Evolutionary conservation across 2,888 invertebrate genomes (phyloP).

Genomic region (Lasius platythorax): DNA sequence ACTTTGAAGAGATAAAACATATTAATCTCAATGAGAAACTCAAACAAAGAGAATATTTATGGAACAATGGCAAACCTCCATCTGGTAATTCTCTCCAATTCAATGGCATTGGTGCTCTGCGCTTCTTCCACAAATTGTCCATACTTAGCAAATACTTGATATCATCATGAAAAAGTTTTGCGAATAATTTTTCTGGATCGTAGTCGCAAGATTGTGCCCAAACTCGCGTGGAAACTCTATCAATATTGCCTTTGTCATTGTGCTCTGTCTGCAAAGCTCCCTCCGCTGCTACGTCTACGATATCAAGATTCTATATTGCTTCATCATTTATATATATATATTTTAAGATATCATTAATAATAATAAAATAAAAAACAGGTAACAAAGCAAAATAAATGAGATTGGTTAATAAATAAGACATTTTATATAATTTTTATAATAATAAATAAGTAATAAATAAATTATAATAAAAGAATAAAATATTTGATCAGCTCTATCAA

Average conservation of each 20-base stretch:
- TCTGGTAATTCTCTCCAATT: conserved; percentile 89
- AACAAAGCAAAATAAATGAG: not conserved
- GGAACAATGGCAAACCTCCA: conserved; percentile 80
- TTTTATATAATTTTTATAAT: not conserved
- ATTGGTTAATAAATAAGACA: not conserved
- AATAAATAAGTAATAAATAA: conserved; percentile 2
- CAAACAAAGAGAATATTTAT: not conserved
- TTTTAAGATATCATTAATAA: not conserved
- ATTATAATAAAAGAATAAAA: not conserved
- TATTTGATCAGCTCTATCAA: not conserved
- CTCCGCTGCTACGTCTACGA: conserved; percentile 87
- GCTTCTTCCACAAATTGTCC: conserved; percentile 97
- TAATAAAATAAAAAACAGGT: not conserved
- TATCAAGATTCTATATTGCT: not conserved
- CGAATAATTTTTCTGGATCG: conserved; percentile 94
- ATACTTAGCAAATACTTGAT: conserved; percentile 97
- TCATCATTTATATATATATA: not conserved
- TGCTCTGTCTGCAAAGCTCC: conserved; percentile 87
- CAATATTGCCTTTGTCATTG: conserved; percentile 87
- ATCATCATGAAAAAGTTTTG: conserved; percentile 97
- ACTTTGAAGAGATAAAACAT: conserved; percentile 73
- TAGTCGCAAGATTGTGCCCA: conserved; percentile 96
- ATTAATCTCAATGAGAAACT: conserved; percentile 4
- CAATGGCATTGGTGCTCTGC: conserved; percentile 94
- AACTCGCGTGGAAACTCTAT: conserved; percentile 90